Evolutionary conservation across 2,797 vertebrate species (phyloP).

Genomic region (Lycodopsis pacificus): DNA sequence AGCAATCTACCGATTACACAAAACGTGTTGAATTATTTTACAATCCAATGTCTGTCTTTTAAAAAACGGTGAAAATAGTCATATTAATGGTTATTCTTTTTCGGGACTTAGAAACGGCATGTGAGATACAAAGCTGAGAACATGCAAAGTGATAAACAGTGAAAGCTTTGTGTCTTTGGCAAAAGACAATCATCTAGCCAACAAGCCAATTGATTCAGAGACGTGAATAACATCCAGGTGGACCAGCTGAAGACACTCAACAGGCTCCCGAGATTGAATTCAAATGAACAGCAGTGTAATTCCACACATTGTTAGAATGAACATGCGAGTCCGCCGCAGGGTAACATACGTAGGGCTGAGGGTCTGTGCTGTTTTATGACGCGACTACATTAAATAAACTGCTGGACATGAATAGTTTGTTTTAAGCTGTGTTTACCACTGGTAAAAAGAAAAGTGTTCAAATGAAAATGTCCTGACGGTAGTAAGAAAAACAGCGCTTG

Average conservation of each 20-base stretch:
- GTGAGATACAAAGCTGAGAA: not conserved
- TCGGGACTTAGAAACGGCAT: not conserved
- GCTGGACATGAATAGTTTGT: not conserved
- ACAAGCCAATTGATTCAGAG: conserved; percentile 32
- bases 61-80: not conserved
- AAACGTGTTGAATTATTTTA: conserved; percentile 31
- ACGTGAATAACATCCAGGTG: conserved; percentile 53
- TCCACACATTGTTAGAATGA: conserved; percentile 43
- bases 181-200: not conserved
- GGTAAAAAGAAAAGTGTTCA: not conserved
- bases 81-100: conserved; percentile 2
- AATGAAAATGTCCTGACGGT: not conserved
- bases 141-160: not conserved
- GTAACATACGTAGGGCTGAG: conserved; percentile 7
- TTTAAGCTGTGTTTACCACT: not conserved
- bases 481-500: not conserved
- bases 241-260: conserved; percentile 62
- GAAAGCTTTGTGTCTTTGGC: not conserved
- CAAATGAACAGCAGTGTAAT: conserved; percentile 38
- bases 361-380: conserved; percentile 20
- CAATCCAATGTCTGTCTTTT: not conserved
- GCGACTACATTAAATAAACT: conserved; percentile 3
- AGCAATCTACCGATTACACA: not conserved
- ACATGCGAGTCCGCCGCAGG: conserved; percentile 35
- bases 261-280: conserved; percentile 42